Percentiles rank a stretch among this genome's conserved stretches.
phyloP scores from a whole-genome alignment of 2,888 invertebrate species.

The Lucinisca nassula region DNA sequence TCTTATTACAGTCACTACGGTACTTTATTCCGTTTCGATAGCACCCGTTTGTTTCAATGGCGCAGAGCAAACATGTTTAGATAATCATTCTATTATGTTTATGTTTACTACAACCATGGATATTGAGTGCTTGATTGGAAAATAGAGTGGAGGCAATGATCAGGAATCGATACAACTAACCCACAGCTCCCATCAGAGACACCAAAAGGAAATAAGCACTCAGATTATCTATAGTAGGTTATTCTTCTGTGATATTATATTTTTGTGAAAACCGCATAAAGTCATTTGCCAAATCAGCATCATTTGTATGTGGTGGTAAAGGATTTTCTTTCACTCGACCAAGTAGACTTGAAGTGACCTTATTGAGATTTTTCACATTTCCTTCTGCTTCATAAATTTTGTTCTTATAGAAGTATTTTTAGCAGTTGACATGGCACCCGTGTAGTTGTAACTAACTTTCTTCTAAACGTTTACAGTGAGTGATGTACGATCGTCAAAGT shows the following conservation, averaged over 20 bases:
- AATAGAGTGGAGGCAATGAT: too few relatives aligned
- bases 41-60: too few relatives aligned
- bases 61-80: too few relatives aligned
- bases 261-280: conserved; percentile 37
- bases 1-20: too few relatives aligned
- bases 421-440: conserved; percentile 27
- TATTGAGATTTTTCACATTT: conserved; percentile 35
- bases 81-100: too few relatives aligned
- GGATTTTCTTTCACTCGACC: conserved; percentile 42
- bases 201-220: too few relatives aligned
- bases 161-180: too few relatives aligned
- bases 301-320: conserved; percentile 31
- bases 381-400: conserved; percentile 42
- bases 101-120: too few relatives aligned
- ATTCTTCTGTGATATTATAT: conserved; percentile 8
- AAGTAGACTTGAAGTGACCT: conserved; percentile 25
- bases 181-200: too few relatives aligned
- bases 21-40: too few relatives aligned
- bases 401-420: conserved; percentile 32
- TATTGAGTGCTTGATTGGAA: too few relatives aligned
- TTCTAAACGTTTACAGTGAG: conserved; percentile 28
- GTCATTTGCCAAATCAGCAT: conserved; percentile 36
- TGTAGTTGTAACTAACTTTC: conserved; percentile 31
- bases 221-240: background rate
- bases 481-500: conserved; percentile 31